phyloP scores from a whole-genome alignment of 23 tunicate genomes.

The Phallusia fumigata region DNA sequence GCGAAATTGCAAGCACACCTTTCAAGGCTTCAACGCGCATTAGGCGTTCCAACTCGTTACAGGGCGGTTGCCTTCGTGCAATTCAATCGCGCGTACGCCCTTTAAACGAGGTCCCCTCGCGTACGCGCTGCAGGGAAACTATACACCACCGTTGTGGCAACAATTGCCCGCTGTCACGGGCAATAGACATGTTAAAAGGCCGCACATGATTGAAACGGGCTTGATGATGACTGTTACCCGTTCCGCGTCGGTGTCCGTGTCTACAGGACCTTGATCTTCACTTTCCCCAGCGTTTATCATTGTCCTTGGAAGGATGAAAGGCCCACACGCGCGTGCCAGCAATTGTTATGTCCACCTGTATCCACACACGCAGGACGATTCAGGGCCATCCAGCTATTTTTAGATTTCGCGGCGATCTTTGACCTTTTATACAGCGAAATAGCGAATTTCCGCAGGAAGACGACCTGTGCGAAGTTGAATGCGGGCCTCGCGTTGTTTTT shows the following conservation, averaged over 20 bases:
- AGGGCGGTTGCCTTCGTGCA: background rate
- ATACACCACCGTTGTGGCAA: background rate
- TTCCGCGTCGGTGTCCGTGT: slow-evolving; percentile 5
- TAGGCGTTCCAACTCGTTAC: background rate
- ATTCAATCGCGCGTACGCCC: background rate
- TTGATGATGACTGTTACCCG: background rate
- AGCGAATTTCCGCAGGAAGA: background rate
- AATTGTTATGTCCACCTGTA: slow-evolving; percentile 3
- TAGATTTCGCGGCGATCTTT: too few relatives aligned
- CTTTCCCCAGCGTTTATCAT: background rate
- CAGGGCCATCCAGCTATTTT: too few relatives aligned
- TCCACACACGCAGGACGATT: background rate
- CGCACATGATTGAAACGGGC: background rate
- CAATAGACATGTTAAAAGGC: slow-evolving; percentile 10
- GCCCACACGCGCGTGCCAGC: background rate
- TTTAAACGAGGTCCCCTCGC: background rate
- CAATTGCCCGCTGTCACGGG: background rate
- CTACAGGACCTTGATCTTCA: background rate
- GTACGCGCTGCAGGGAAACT: background rate
- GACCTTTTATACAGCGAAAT: background rate
- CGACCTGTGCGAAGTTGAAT: background rate
- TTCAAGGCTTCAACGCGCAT: background rate
- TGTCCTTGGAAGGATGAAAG: background rate
- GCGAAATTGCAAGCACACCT: background rate
- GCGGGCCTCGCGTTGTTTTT: background rate